A percentile compares a stretch with the other conserved stretches of the same genome.
Evolutionary conservation across 2,113 vertebrate species (phyloP).

Genomic region (Cyprinodon variegatus): DNA sequence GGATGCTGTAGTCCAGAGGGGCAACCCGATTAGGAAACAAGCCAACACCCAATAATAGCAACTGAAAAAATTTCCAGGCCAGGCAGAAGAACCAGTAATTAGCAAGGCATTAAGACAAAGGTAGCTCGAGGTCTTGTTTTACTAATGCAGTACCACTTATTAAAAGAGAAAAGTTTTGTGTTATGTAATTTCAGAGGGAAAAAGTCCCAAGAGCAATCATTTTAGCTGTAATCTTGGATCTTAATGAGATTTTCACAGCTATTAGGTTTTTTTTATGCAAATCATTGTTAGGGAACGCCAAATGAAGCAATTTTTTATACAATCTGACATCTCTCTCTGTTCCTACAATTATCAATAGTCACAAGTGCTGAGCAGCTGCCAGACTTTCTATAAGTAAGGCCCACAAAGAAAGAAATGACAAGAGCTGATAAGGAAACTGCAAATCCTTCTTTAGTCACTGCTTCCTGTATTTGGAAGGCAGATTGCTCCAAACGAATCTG

Average conservation of each 20-base stretch:
- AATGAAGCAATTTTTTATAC: background rate
- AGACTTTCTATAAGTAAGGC: background rate
- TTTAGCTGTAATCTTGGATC: background rate
- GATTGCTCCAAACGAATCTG: background rate
- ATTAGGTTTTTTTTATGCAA: background rate
- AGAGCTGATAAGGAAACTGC: background rate
- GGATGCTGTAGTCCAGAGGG: constrained; percentile 61
- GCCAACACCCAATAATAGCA: constrained; percentile 66
- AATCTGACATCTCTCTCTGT: background rate
- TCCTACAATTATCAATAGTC: background rate
- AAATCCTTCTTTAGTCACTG: background rate
- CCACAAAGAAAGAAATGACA: background rate
- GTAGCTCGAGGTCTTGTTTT: constrained; percentile 14
- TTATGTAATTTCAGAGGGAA: background rate
- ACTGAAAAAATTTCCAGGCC: constrained; percentile 66
- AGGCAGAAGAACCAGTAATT: constrained; percentile 46
- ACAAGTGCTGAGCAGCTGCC: background rate
- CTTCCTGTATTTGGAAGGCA: background rate
- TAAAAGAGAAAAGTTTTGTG: background rate
- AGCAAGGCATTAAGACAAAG: constrained; percentile 18
- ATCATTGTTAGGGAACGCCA: background rate
- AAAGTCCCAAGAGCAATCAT: background rate
- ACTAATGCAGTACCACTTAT: background rate
- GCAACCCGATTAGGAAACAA: constrained; percentile 56
- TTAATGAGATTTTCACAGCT: background rate